phyloP scores from a whole-genome alignment of 2,113 vertebrate genomes.

The Lepidothrix coronata region DNA sequence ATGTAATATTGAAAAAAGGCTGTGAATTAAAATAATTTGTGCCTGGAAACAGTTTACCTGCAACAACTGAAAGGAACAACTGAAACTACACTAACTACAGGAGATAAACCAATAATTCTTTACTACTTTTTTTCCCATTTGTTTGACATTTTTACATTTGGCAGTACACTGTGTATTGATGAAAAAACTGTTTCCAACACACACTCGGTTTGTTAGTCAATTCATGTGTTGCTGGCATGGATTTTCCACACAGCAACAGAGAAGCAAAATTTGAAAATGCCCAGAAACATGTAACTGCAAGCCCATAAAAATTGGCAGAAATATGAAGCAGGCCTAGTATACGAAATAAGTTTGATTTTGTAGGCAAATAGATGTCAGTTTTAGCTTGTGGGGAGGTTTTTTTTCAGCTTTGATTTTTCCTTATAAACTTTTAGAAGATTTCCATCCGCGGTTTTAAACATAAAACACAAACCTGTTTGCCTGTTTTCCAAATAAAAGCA shows the following conservation, averaged over 20 bases:
- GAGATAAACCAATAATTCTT: not conserved
- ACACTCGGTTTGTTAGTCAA: constrained; percentile 22
- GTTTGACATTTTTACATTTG: constrained; percentile 10
- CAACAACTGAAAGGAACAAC: not conserved
- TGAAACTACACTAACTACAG: not conserved
- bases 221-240: constrained; percentile 16
- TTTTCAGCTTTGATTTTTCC: not conserved
- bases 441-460: not conserved
- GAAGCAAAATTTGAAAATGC: not conserved
- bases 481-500: not conserved
- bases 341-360: not conserved
- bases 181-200: not conserved
- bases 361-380: not conserved
- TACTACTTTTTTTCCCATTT: not conserved
- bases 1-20: not conserved
- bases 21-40: not conserved
- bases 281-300: not conserved
- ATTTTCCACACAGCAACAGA: not conserved
- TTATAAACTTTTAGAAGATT: not conserved
- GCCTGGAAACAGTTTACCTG: not conserved
- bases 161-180: constrained; percentile 11
- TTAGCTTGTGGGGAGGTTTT: not conserved
- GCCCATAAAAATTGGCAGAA: not conserved
- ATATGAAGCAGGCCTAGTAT: not conserved
- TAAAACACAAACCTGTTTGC: not conserved